Evolutionary conservation across 2,888 invertebrate species (phyloP).

Genomic region (Patella ulyssiponensis): DNA sequence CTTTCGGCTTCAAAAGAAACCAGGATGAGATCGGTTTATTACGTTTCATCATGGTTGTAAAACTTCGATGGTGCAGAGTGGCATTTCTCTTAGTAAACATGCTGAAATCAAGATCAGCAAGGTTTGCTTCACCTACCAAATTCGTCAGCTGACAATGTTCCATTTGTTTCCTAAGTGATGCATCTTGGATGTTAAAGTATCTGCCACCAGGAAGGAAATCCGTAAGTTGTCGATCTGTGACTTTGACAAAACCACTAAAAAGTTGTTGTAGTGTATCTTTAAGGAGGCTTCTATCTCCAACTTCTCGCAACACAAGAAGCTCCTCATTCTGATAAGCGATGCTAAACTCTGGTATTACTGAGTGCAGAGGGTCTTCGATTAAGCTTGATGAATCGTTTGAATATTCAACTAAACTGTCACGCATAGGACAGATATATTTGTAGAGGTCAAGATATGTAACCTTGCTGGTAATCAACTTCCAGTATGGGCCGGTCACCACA

Average conservation of each 20-base stretch:
- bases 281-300: too few relatives aligned
- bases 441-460: too few relatives aligned
- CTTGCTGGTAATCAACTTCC: too few relatives aligned
- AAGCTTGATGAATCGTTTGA: too few relatives aligned
- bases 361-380: too few relatives aligned
- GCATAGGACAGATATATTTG: too few relatives aligned
- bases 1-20: not conserved
- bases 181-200: conserved; percentile 15
- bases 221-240: conserved; percentile 14
- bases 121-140: conserved; percentile 17
- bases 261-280: not conserved
- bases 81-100: conserved; percentile 17
- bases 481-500: not conserved
- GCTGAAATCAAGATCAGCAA: conserved; percentile 21
- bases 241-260: not conserved
- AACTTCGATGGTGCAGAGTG: conserved; percentile 14
- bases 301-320: too few relatives aligned
- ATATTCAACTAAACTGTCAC: too few relatives aligned
- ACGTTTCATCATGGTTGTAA: conserved; percentile 16
- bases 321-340: too few relatives aligned
- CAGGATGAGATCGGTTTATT: conserved; percentile 18
- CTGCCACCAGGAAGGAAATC: conserved; percentile 16
- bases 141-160: conserved; percentile 17
- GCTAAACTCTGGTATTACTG: too few relatives aligned
- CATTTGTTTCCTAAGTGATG: not conserved